phyloP scores from a whole-genome alignment of 2,888 invertebrate species.

The Synergus laeviventris region DNA sequence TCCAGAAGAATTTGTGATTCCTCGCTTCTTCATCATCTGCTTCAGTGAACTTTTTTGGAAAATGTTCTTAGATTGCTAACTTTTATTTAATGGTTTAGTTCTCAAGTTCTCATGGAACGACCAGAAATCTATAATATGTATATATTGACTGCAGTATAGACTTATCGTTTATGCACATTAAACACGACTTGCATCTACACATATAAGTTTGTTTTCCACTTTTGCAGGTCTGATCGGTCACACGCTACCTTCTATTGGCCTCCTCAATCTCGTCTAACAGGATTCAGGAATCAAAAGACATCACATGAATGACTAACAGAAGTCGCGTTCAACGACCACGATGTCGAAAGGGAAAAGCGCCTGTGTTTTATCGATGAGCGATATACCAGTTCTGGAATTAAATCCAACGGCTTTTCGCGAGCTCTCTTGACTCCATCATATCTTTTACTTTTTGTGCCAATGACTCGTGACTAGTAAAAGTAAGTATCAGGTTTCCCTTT shows the following conservation, averaged over 20 bases:
- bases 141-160: constrained; percentile 6
- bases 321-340: constrained; percentile 32
- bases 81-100: neutral
- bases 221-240: constrained; percentile 31
- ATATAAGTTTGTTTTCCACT: constrained; percentile 12
- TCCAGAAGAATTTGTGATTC: too few species aligned
- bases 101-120: neutral
- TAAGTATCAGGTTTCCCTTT: neutral
- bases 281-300: constrained; percentile 35
- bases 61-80: neutral
- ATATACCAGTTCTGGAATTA: constrained; percentile 3
- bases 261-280: constrained; percentile 36
- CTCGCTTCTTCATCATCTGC: too few species aligned
- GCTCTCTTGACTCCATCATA: neutral
- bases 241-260: constrained; percentile 16
- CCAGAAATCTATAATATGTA: neutral
- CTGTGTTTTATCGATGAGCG: constrained; percentile 38
- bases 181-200: constrained; percentile 8
- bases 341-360: constrained; percentile 34
- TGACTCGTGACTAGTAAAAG: constrained; percentile 7
- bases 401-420: constrained; percentile 9
- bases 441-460: neutral
- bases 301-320: constrained; percentile 34
- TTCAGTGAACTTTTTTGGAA: neutral
- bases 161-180: neutral